phyloP scores from a whole-genome alignment of 2,888 invertebrate species.

The Linyphia triangularis region DNA sequence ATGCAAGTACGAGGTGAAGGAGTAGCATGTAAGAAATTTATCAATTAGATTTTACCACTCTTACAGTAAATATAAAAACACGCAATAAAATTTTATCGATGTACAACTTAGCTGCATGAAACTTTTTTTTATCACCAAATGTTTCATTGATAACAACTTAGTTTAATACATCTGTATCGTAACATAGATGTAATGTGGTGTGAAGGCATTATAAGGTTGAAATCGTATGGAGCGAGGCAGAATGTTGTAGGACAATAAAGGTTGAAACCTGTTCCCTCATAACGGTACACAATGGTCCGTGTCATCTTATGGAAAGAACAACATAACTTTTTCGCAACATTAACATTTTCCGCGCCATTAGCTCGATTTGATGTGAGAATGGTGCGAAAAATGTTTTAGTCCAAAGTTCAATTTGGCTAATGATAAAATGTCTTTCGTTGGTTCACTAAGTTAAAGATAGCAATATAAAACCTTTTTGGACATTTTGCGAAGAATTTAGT shows the following conservation, averaged over 20 bases:
- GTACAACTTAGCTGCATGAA: too few relatives aligned
- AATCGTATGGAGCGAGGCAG: background rate
- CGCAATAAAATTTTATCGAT: too few relatives aligned
- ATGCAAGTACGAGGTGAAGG: too few relatives aligned
- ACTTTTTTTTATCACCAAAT: background rate
- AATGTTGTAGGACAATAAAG: background rate
- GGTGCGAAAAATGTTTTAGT: background rate
- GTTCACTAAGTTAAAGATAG: too few relatives aligned
- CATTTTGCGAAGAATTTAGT: too few relatives aligned
- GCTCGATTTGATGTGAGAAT: constrained; percentile 1
- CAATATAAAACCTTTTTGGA: too few relatives aligned
- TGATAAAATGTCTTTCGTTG: background rate
- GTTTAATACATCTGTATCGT: background rate
- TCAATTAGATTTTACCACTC: too few relatives aligned
- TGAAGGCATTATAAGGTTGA: background rate
- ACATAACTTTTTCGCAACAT: constrained; percentile 14
- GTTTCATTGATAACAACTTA: background rate
- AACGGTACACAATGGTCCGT: background rate
- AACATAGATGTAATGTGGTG: background rate
- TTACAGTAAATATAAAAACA: too few relatives aligned
- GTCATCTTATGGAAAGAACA: background rate
- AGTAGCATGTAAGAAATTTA: too few relatives aligned
- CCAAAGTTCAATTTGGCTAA: background rate
- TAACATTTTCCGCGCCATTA: constrained; percentile 28
- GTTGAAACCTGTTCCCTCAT: background rate